Evolutionary conservation across 2,888 invertebrate genomes (phyloP).

Genomic region (Melanophora roralis): DNA sequence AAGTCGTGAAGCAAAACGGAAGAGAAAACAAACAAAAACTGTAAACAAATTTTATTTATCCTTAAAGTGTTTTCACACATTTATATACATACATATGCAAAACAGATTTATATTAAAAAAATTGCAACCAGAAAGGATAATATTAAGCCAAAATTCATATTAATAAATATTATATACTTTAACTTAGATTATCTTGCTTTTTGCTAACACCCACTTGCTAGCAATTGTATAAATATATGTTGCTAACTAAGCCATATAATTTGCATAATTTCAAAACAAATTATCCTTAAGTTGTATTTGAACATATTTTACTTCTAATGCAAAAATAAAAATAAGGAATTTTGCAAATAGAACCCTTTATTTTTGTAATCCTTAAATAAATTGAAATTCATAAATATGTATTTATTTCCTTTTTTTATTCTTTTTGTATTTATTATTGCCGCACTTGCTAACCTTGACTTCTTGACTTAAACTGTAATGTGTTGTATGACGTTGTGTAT

Average conservation of each 20-base stretch:
- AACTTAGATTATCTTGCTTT: not conserved
- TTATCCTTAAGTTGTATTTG: conserved; percentile 16
- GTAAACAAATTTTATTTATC: conserved; percentile 1
- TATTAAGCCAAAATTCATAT: conserved; percentile 29
- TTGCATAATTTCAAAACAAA: conserved; percentile 46
- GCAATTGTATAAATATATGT: not conserved
- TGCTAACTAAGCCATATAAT: conserved; percentile 17
- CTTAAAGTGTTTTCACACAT: not conserved
- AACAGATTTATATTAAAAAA: not conserved
- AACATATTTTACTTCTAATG: not conserved
- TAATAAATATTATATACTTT: conserved; percentile 17
- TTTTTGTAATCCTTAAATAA: conserved; percentile 17
- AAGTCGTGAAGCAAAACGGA: not conserved
- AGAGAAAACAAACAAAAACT: not conserved
- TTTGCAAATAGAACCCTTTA: conserved; percentile 4
- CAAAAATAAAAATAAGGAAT: not conserved
- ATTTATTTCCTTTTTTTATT: conserved; percentile 14
- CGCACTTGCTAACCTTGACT: too few species aligned
- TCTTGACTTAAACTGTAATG: too few species aligned
- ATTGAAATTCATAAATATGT: conserved; percentile 40
- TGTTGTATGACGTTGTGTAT: not conserved
- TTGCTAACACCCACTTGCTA: not conserved
- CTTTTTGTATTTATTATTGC: too few species aligned
- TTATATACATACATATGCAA: too few species aligned
- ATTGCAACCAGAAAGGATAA: not conserved